Percentiles rank a stretch among this genome's conserved stretches.
These are phyloP conservation scores for Mobula birostris DNA, from an alignment of 2,113 vertebrate genomes.

Conservation along the genomic window DNA sequence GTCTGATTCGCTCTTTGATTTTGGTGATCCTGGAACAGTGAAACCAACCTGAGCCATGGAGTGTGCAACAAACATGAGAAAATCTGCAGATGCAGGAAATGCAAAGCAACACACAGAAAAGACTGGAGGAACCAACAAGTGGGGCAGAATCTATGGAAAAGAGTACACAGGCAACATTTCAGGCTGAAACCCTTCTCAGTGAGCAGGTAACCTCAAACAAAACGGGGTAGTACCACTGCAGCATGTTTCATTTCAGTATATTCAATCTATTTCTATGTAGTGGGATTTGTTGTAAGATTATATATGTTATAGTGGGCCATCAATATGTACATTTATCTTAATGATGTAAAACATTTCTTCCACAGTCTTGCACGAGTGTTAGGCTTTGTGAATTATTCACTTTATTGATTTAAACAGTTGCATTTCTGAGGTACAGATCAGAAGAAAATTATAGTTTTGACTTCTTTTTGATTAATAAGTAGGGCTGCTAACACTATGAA, in stretches of 20 bases:
- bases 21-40: too few species aligned
- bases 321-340: conserved; percentile 1
- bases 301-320: background rate
- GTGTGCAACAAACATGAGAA: too few species aligned
- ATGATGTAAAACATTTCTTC: background rate
- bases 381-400: background rate
- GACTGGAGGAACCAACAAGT: too few species aligned
- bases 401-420: conserved; percentile 35
- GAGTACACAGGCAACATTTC: too few species aligned
- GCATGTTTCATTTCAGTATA: background rate
- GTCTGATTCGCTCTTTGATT: too few species aligned
- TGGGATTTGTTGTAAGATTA: background rate
- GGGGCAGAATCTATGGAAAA: too few species aligned
- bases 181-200: too few species aligned
- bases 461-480: conserved; percentile 20
- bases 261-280: background rate
- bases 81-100: too few species aligned
- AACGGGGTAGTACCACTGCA: too few species aligned
- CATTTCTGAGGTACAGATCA: conserved; percentile 22
- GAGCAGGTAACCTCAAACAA: too few species aligned
- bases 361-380: background rate
- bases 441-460: conserved; percentile 23
- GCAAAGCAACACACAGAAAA: too few species aligned
- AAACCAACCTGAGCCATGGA: too few species aligned
- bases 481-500: background rate